Percentiles rank a stretch among this genome's conserved stretches.
These are phyloP conservation scores for Teleiodes luculella DNA, from an alignment of 2,888 invertebrate species.

Conservation along the genomic window DNA sequence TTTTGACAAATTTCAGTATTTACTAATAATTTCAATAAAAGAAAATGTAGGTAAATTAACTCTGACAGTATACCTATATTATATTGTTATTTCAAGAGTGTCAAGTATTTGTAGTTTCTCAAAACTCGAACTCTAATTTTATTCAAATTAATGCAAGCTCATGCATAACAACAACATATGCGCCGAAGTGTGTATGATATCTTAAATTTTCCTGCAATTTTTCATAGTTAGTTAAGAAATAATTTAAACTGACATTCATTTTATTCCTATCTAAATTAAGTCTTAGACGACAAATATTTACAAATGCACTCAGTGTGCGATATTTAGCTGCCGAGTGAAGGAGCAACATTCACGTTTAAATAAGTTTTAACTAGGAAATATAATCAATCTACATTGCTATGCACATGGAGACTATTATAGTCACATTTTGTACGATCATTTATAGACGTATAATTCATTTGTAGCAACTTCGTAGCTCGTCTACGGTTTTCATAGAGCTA, in stretches of 20 bases:
- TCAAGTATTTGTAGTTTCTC: too few relatives aligned
- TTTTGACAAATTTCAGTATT: background rate
- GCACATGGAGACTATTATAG: conserved; percentile 65
- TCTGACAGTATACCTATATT: too few relatives aligned
- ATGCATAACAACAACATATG: background rate
- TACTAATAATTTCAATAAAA: too few relatives aligned
- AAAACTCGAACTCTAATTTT: background rate
- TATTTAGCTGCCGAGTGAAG: conserved; percentile 70
- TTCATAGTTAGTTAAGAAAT: background rate
- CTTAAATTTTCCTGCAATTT: background rate
- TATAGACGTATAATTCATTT: conserved; percentile 33
- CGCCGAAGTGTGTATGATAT: background rate
- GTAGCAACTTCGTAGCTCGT: conserved; percentile 20
- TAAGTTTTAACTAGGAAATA: too few relatives aligned
- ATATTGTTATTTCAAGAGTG: too few relatives aligned
- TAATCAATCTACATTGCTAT: conserved; percentile 47
- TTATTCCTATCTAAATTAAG: conserved; percentile 64
- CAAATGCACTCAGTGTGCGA: conserved; percentile 60
- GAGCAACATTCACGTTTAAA: conserved; percentile 41
- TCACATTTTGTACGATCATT: conserved; percentile 73
- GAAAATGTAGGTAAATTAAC: too few relatives aligned
- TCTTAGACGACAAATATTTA: conserved; percentile 69
- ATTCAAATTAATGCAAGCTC: background rate
- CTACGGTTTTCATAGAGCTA: conserved; percentile 19
- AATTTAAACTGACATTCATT: conserved; percentile 21